Percentiles rank a stretch among this genome's conserved stretches.
These are phyloP conservation scores for Pachymerium ferrugineum DNA, from an alignment of 2,888 invertebrate species.

Conservation along the genomic window DNA sequence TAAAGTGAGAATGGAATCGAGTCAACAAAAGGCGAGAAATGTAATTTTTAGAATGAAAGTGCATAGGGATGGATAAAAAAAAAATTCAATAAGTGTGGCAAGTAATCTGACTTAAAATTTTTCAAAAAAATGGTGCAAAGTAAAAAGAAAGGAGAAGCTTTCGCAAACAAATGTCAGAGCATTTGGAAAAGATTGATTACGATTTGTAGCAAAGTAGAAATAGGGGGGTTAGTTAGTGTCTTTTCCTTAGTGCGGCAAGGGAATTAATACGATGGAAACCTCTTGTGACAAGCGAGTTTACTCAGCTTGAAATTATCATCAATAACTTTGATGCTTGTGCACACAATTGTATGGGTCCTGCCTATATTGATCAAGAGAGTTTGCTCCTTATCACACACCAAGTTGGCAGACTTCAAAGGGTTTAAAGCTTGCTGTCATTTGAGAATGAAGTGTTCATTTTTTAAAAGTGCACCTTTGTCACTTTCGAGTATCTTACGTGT, in stretches of 20 bases:
- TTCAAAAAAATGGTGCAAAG: too few species aligned
- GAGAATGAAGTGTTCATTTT: not conserved
- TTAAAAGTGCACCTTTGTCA: not conserved
- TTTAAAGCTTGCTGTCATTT: not conserved
- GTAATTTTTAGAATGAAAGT: not conserved
- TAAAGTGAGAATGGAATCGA: not conserved
- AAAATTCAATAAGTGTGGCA: too few species aligned
- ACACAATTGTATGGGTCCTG: slow-evolving; percentile 8
- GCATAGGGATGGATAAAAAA: too few species aligned
- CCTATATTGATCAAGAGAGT: not conserved
- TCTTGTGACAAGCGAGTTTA: slow-evolving; percentile 2
- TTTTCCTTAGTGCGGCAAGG: too few species aligned
- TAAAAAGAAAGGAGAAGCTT: not conserved
- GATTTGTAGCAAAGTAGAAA: not conserved
- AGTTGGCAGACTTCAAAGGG: not conserved
- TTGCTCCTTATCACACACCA: too few species aligned
- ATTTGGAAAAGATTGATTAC: not conserved
- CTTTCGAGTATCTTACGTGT: not conserved
- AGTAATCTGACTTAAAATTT: too few species aligned
- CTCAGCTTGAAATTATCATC: slow-evolving; percentile 13
- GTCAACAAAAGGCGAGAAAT: not conserved
- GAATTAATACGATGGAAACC: not conserved
- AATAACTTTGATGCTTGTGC: not conserved
- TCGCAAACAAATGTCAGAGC: not conserved
- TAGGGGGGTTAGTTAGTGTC: not conserved